Evolutionary conservation across 2,797 vertebrate species (phyloP), one percentile per base, ranked within the genome.

Genomic region (Lacerta bilineata): DNA sequence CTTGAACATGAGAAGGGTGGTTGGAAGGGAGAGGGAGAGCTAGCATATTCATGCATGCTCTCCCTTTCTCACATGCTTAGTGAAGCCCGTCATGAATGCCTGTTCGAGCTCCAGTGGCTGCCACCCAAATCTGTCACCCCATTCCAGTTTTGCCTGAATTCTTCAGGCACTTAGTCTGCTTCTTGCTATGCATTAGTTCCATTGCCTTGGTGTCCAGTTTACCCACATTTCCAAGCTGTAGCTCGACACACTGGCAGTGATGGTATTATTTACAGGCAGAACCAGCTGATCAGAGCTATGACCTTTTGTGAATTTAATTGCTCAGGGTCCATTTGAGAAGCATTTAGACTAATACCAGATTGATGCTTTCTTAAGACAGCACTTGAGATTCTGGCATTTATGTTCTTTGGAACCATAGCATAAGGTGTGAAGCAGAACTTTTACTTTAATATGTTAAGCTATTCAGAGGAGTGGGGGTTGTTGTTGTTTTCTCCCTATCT

Each of bases 241-340:
- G 79, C 75, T 91, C 84, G 89, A 61, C 39, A 7, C 79, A 72
- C 74, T 72, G 29, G n/a, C 50, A 46, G 41, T 87, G 87, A 23
- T 84, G 71, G 3, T 15, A 8, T 46, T 85, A 79, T 89, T 91
- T 93, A 85, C 72, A 91, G 36, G 46, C 72, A 89, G 83, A 82
- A 68, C 80, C 88, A 92, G 79, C 91, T 91, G 87, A 39, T 46
- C 76, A 72, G 87, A 79, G 90, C 76, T 79, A 36, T 41, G 68
- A 85, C 23, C 23, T 29, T 3, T 2, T 61, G 82, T 33, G 59
- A 86, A 83, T 80, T 83, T 80, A 8, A 66, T 74, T 29, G 1
- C 41, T 43, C 83, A 80, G 88, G 76, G 83, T 66, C 89, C 2
- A 0, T 18, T 78, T 46, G 43, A 77, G 80, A 86, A 91, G 75